Conservation (phyloP, 2,797 vertebrate species). For the Aldrovandia affinis region DNA sequence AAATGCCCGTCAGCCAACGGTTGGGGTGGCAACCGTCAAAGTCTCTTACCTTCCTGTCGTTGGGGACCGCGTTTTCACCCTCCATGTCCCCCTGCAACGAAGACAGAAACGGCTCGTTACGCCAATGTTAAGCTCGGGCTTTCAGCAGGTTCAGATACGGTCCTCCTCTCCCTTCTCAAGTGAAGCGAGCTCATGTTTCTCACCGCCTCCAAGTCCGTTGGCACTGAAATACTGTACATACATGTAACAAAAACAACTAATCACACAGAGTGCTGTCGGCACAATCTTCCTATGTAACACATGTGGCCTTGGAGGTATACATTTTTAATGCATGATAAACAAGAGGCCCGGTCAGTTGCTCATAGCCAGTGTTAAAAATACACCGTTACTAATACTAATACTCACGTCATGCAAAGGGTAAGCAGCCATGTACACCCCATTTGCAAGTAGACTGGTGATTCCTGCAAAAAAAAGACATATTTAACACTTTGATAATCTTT, state of each 20-base stretch:
- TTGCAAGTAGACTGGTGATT: slow-evolving; percentile 91
- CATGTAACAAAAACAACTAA: not conserved
- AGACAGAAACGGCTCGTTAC: slow-evolving; percentile 20
- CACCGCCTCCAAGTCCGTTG: not conserved
- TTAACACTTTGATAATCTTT: not conserved
- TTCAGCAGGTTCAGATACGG: too few relatives aligned
- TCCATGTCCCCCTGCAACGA: slow-evolving; percentile 80
- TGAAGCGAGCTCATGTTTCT: not conserved
- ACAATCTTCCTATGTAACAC: not conserved
- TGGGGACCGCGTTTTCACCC: slow-evolving; percentile 68
- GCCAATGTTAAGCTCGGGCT: not conserved
- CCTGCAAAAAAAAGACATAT: slow-evolving; percentile 70
- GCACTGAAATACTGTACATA: slow-evolving; percentile 1
- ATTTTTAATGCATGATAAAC: not conserved
- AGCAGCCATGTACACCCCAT: slow-evolving; percentile 84
- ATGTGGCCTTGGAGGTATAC: not conserved
- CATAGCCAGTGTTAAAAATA: not conserved
- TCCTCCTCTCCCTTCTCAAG: not conserved
- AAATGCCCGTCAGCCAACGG: not conserved
- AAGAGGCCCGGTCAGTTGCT: not conserved
- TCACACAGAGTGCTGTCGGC: not conserved
- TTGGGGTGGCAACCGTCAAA: not conserved
- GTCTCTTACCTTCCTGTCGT: slow-evolving; percentile 83
- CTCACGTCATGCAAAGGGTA: slow-evolving; percentile 95
- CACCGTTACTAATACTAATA: slow-evolving; percentile 44